These are phyloP conservation scores for Elysia crispata DNA, from an alignment of 2,888 invertebrate species.

Conservation along the genomic window DNA sequence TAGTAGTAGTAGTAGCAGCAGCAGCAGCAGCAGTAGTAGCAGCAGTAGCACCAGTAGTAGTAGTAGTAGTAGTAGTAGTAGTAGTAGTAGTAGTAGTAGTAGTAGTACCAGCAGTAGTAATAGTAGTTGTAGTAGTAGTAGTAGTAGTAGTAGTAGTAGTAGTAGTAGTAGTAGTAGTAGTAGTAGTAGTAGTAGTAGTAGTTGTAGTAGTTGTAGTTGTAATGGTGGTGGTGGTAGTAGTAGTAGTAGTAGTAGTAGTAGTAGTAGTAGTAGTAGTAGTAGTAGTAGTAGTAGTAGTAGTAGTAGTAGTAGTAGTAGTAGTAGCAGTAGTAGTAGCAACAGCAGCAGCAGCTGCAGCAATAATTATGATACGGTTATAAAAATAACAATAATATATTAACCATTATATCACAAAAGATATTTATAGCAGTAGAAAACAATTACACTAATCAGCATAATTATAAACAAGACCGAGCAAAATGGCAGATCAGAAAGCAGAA, in stretches of 20 bases:
- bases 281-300: background rate
- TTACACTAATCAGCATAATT: no score
- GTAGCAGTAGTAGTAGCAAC: background rate
- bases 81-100: conserved; percentile 4
- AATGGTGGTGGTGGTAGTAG: conserved; percentile 6
- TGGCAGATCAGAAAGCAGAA: no score
- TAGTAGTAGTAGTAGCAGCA: conserved; percentile 19
- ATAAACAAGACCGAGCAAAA: no score
- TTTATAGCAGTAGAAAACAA: no score
- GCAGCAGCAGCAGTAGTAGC: no score
- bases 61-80: background rate
- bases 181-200: conserved; percentile 15
- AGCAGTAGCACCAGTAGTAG: no score
- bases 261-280: conserved; percentile 16
- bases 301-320: conserved; percentile 34
- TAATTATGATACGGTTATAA: background rate
- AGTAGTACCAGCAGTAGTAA: conserved; percentile 6
- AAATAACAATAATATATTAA: no score
- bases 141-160: background rate
- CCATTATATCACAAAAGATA: no score
- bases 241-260: conserved; percentile 11
- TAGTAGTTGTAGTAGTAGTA: no score
- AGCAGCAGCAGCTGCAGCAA: no score
- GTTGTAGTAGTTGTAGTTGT: conserved; percentile 1
- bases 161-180: conserved; percentile 4